Evolutionary conservation across 2,113 vertebrate genomes (phyloP), one percentile per base, ranked within the genome.

Genomic region (Platichthys flesus): DNA sequence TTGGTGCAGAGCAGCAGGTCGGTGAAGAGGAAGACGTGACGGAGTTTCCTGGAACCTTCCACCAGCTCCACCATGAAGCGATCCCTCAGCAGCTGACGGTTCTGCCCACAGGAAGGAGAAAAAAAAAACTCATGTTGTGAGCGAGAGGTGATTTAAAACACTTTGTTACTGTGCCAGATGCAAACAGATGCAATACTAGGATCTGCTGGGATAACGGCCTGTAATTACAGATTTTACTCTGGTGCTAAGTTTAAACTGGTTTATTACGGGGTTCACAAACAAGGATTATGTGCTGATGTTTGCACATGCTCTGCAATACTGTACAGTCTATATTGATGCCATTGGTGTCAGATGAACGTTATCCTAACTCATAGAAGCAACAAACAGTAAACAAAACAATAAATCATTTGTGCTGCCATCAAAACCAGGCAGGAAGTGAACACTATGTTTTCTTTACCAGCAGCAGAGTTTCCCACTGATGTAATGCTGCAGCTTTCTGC

Each of bases 31-130:
- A 99, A 99, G 90, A 98, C 95, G 0, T 99, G 97, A 14, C 97
- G 96, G 1, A 99, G 95, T 77, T 98, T 99, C 79, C 97, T 95
- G 85, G 96, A 95, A 1, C 97, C 97, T 81, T 99, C 97, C 5
- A 98, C 96, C 79, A 99, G 92, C 91, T 99, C 97, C 90, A 99
- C 97, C 97, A 99, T 97, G 92, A 99, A 98, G 78, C 97, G 94
- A 92, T 99, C 97, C 88, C 96, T 96, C 80, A 98, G 90, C 71
- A 99, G 95, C 92, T 98, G 97, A 47, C 97, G 96, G 87, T 98
- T 94, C 97, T 99, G 89, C 3, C 69, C 42, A 55, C 37, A 67
- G 54, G 66, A 42, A 42, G 13, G 49, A 67, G 74, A 24, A 62
- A 12, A 76, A 76, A 23, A 10, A 49, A 76, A 13, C 42, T 52